Evolutionary conservation across 2,113 vertebrate species (phyloP).

Genomic region (Catharus bicknelli): DNA sequence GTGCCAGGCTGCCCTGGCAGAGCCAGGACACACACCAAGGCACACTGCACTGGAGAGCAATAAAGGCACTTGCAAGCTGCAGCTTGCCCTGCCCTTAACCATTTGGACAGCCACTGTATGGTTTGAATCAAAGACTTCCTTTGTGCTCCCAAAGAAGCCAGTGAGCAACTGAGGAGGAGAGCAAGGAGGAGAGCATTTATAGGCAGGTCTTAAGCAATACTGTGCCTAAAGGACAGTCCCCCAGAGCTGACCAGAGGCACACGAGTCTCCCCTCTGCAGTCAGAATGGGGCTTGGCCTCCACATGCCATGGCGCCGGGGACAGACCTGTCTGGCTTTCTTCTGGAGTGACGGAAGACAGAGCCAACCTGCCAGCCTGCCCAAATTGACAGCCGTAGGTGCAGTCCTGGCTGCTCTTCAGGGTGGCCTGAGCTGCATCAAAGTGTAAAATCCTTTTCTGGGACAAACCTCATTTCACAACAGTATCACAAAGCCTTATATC

Average conservation of each 20-base stretch:
- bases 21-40: neutral
- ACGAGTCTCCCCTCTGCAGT: neutral
- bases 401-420: neutral
- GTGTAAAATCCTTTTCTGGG: neutral
- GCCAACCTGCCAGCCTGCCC: fast-evolving
- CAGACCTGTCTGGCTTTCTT: neutral
- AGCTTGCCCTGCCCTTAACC: conserved; percentile 33
- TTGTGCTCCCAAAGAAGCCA: conserved; percentile 25
- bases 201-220: neutral
- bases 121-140: conserved; percentile 50
- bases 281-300: neutral
- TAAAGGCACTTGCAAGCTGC: neutral
- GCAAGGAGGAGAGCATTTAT: neutral
- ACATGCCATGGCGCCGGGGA: neutral
- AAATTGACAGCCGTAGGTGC: fast-evolving
- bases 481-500: neutral
- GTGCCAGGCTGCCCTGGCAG: neutral
- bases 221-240: fast-evolving
- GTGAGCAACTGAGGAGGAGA: neutral
- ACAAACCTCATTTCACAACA: neutral
- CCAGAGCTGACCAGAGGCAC: neutral
- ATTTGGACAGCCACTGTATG: neutral
- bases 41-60: neutral
- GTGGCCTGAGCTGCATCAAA: neutral
- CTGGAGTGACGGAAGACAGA: fast-evolving